phyloP scores from a whole-genome alignment of 2,797 vertebrate genomes.

The Thaleichthys pacificus region DNA sequence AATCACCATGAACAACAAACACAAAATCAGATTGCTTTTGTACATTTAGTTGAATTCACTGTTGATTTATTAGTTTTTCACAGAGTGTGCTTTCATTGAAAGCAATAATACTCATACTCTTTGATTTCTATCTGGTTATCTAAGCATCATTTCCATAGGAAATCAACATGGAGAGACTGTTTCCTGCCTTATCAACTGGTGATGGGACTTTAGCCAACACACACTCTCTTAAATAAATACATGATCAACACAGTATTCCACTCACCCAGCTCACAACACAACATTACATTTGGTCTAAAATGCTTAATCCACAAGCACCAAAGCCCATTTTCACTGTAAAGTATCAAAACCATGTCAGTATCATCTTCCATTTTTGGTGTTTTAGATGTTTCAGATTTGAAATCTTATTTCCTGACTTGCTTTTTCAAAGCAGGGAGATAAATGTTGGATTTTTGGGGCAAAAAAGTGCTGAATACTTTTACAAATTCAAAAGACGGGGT shows the following conservation, averaged over 20 bases:
- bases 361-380: not conserved
- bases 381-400: not conserved
- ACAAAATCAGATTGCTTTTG: constrained; percentile 27
- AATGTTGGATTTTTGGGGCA: constrained; percentile 15
- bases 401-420: constrained; percentile 3
- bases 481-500: not conserved
- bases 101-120: constrained; percentile 69
- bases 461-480: constrained; percentile 37
- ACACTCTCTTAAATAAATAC: constrained; percentile 22
- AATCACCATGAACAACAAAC: constrained; percentile 17
- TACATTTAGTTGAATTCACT: constrained; percentile 25
- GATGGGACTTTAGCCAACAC: not conserved
- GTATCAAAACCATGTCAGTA: not conserved
- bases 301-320: constrained; percentile 13
- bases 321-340: not conserved
- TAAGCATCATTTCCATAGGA: constrained; percentile 58
- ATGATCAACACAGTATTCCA: constrained; percentile 2
- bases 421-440: constrained; percentile 29
- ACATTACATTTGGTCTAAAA: constrained; percentile 22
- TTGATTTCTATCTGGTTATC: constrained; percentile 33
- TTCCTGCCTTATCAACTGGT: constrained; percentile 17
- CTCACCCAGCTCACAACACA: constrained; percentile 11
- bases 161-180: constrained; percentile 29
- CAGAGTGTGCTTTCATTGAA: constrained; percentile 84
- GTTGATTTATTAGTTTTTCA: constrained; percentile 43